phyloP scores from a whole-genome alignment of 2,888 invertebrate species.

The Ferrisia virgata region DNA sequence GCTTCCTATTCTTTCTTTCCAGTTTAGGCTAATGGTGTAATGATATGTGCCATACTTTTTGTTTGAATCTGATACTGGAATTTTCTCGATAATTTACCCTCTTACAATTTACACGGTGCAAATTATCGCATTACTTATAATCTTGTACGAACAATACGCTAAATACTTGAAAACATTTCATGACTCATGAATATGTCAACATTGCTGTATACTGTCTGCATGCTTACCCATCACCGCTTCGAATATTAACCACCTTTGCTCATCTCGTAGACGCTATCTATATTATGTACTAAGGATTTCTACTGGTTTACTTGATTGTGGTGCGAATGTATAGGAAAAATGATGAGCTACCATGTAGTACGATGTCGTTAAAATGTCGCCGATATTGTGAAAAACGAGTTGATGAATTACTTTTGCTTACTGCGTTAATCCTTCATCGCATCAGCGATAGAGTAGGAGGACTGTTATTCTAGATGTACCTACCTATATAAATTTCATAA shows the following conservation, averaged over 20 bases:
- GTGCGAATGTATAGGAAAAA: neutral
- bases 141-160: too few species aligned
- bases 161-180: neutral
- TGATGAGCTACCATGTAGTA: neutral
- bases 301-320: neutral
- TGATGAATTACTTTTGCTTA: conserved; percentile 9
- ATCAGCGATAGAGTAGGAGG: neutral
- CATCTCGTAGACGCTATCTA: neutral
- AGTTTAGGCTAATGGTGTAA: too few species aligned
- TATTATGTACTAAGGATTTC: neutral
- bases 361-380: neutral
- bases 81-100: too few species aligned
- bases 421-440: neutral
- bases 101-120: too few species aligned
- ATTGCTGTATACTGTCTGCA: too few species aligned
- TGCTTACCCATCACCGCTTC: too few species aligned
- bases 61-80: too few species aligned
- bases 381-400: neutral
- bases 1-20: too few species aligned
- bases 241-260: neutral
- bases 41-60: too few species aligned
- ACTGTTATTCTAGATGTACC: neutral
- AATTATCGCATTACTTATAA: too few species aligned
- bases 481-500: neutral
- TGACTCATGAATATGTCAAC: neutral